These are phyloP conservation scores for Euplagia quadripunctaria DNA, from an alignment of 2,888 invertebrate genomes.

Conservation along the genomic window DNA sequence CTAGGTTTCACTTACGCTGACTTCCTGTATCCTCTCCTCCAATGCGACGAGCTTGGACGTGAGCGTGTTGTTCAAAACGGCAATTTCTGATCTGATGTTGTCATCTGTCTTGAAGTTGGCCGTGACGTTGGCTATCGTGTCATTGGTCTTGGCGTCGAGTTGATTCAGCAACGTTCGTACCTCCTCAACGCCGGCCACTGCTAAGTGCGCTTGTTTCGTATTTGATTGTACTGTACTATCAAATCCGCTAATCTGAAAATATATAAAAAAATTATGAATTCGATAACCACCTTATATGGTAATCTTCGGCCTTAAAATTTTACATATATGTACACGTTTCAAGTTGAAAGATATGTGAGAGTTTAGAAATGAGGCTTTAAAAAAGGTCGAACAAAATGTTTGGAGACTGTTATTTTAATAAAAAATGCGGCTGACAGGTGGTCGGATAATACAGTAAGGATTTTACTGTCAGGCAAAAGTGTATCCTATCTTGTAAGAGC, in stretches of 20 bases:
- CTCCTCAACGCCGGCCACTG: slow-evolving; percentile 77
- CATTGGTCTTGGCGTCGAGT: slow-evolving; percentile 74
- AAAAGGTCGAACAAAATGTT: too few relatives aligned
- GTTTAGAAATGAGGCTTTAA: too few relatives aligned
- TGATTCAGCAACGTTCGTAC: slow-evolving; percentile 70
- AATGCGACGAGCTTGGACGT: slow-evolving; percentile 68
- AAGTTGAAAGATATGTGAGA: background rate
- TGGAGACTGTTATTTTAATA: too few relatives aligned
- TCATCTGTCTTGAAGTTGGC: slow-evolving; percentile 64
- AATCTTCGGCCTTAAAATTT: background rate
- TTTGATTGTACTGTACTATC: slow-evolving; percentile 75
- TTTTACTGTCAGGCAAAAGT: too few relatives aligned
- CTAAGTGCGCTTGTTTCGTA: slow-evolving; percentile 76
- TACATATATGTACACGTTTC: background rate
- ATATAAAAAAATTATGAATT: background rate
- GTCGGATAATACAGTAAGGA: too few relatives aligned
- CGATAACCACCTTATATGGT: too few relatives aligned
- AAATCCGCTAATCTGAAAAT: slow-evolving; percentile 83
- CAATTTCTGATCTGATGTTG: slow-evolving; percentile 65
- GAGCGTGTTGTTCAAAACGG: slow-evolving; percentile 71
- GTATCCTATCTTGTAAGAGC: too few relatives aligned
- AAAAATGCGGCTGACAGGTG: too few relatives aligned
- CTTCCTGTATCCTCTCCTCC: slow-evolving; percentile 71
- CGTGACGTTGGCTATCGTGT: slow-evolving; percentile 76
- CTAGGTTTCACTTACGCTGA: slow-evolving; percentile 65